Evolutionary conservation across 2,113 vertebrate genomes (phyloP).

Genomic region (Caloenas nicobarica): DNA sequence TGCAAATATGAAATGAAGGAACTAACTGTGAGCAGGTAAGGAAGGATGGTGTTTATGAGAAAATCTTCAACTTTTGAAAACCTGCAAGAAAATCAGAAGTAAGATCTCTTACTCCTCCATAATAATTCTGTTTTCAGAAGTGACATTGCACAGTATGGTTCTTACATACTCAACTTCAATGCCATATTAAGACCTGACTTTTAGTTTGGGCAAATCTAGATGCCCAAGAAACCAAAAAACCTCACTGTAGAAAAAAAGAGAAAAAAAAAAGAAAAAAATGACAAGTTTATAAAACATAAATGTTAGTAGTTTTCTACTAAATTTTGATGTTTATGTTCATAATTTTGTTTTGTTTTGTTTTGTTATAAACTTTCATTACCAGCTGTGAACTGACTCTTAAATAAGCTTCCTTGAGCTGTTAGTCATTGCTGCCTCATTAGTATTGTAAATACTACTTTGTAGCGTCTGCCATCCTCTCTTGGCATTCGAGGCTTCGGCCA

Average conservation of each 20-base stretch:
- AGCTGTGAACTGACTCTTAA: slow-evolving; percentile 23
- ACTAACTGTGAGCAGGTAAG: background rate
- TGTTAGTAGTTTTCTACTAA: background rate
- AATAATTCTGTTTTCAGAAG: background rate
- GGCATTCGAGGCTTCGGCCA: slow-evolving; percentile 7
- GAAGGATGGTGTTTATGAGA: background rate
- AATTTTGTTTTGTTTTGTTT: background rate
- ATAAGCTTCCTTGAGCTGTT: slow-evolving; percentile 12
- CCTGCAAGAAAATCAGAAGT: background rate
- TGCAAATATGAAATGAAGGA: background rate
- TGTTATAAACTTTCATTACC: background rate
- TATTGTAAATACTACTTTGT: slow-evolving; percentile 35
- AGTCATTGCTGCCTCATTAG: slow-evolving; percentile 37
- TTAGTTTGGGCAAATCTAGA: background rate
- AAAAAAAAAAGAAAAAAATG: accelerated
- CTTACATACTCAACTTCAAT: background rate
- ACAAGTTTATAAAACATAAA: background rate
- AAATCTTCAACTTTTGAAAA: background rate
- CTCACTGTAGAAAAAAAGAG: no score
- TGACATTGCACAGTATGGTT: background rate
- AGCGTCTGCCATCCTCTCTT: background rate
- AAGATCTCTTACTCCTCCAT: background rate
- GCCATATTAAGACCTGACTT: background rate
- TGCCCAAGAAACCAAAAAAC: background rate
- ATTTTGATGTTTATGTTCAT: background rate